Evolutionary conservation across 2,888 invertebrate species (phyloP), one percentile per base, ranked within the genome.

Genomic region (Aporophyla nigra): DNA sequence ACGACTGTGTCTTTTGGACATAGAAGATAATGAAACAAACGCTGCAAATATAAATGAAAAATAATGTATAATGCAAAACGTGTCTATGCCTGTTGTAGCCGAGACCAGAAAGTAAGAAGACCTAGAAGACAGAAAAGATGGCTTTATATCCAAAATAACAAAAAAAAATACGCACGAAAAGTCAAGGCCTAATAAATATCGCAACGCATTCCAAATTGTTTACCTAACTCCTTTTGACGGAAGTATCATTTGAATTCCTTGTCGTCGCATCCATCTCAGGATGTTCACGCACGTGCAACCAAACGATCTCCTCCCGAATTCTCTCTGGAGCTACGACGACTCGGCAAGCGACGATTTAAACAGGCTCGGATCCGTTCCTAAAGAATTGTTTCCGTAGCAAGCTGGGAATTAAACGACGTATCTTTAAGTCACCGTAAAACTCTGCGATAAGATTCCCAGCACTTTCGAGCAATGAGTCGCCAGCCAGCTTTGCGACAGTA

Each of bases 361-460:
- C 80, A 76, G 76, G 24, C 71, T 59, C 65, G 71, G 75, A 76
- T 62, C 65, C 65, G 46, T 46, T 80, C 65, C 67, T 75, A 76
- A 86, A 79, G 77, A 87, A 87, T 86, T 87, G 88, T 86, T 86
- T 82, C 82, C 76, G 66, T 65, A 78, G 65, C 84, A 70, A 74
- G 76, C 76, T 76, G 67, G 66, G 88, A 86, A 87, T 87, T 87
- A 86, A 87, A 82, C 82, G 80, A 76, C 83, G 82, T 83, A 85
- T 87, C 80, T 86, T 84, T 71, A 73, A 78, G 67, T 72, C 81
- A 71, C 86, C 86, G 81, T 87, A 76, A 87, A 86, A 80, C 74
- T 81, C 83, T 56, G 68, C 86, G 86, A 86, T 86, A 87, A 87
- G 84, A 80, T 76, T 67, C 70, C 69, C 16, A 79, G 86, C 75